phyloP scores from a whole-genome alignment of 2,797 vertebrate species.

The Parauchenoglanis ngamensis region DNA sequence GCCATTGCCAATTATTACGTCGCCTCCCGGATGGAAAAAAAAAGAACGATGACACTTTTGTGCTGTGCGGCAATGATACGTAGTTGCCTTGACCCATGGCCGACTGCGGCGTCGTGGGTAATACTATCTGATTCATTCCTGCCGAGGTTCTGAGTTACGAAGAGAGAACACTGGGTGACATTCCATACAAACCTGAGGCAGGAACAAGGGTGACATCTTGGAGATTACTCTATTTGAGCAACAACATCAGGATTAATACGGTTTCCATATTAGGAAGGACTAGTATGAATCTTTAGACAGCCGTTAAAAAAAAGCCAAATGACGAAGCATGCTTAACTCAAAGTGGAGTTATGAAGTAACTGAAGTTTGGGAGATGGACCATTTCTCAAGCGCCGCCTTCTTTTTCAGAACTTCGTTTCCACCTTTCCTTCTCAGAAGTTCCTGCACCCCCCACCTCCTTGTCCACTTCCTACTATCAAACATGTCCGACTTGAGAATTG shows the following conservation, averaged over 20 bases:
- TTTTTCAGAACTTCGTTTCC: no score
- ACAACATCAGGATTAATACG: neutral
- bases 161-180: neutral
- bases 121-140: conserved; percentile 19
- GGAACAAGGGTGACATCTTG: neutral
- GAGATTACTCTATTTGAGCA: neutral
- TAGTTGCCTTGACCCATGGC: neutral
- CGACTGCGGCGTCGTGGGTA: neutral
- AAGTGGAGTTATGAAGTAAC: neutral
- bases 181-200: neutral
- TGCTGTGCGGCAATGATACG: neutral
- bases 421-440: neutral
- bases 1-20: neutral
- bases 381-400: neutral
- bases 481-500: neutral
- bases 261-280: neutral
- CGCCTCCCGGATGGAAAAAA: neutral
- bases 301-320: no score
- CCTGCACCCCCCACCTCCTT: no score
- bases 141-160: neutral
- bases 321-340: neutral
- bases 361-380: neutral
- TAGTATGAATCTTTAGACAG: neutral
- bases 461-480: neutral
- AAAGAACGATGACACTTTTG: neutral